Evolutionary conservation across 1,140 invertebrate genomes (phyloP).

Genomic region (Drosophila truncata): DNA sequence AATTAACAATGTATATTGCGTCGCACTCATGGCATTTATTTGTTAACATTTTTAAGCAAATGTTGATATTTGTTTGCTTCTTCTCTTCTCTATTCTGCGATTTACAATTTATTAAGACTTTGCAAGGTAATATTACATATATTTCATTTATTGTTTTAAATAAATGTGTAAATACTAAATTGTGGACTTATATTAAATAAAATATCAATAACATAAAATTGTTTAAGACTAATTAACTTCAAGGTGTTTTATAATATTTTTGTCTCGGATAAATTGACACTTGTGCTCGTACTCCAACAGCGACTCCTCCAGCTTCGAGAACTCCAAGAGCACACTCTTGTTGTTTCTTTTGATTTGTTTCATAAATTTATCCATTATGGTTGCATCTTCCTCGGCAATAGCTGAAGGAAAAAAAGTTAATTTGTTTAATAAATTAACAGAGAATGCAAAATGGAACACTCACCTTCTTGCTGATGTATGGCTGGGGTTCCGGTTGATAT

Average conservation of each 20-base stretch:
- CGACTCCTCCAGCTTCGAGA: conserved; percentile 53
- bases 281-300: conserved; percentile 67
- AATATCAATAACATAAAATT: not conserved
- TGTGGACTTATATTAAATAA: not conserved
- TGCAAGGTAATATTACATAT: not conserved
- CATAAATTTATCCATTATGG: conserved; percentile 51
- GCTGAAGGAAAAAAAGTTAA: not conserved
- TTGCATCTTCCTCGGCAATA: conserved; percentile 12
- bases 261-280: conserved; percentile 67
- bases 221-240: not conserved
- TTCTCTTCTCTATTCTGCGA: not conserved
- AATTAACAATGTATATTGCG: not conserved
- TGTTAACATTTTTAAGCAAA: not conserved
- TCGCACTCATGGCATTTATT: not conserved
- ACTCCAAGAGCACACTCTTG: conserved; percentile 52
- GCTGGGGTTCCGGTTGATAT: conserved; percentile 29
- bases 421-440: not conserved
- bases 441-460: not conserved
- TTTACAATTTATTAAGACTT: not conserved
- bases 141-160: not conserved
- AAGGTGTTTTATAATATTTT: conserved; percentile 52
- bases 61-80: not conserved
- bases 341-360: conserved; percentile 59
- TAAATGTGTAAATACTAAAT: not conserved
- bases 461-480: conserved; percentile 25